Evolutionary conservation across 2,113 vertebrate genomes (phyloP).

Genomic region (Corythaeola cristata): DNA sequence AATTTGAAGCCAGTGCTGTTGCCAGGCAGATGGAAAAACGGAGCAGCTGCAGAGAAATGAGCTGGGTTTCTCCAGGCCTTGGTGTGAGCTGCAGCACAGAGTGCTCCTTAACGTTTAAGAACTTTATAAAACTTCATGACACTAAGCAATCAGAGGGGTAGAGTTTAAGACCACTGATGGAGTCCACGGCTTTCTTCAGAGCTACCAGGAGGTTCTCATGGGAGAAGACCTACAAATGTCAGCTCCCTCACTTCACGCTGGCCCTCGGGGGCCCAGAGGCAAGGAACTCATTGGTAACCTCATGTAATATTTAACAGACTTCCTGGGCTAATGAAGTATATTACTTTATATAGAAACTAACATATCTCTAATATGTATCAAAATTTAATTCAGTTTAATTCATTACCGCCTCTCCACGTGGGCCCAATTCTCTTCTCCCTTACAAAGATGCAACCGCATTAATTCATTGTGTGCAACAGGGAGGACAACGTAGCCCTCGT

Average conservation of each 20-base stretch:
- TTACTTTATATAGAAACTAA: constrained; percentile 54
- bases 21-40: not conserved
- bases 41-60: not conserved
- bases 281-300: not conserved
- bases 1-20: not conserved
- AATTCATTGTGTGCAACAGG: not conserved
- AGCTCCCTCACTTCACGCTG: not conserved
- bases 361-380: constrained; percentile 1
- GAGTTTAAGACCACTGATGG: not conserved
- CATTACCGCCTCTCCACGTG: not conserved
- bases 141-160: not conserved
- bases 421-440: not conserved
- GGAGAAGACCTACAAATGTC: constrained; percentile 52
- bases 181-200: not conserved
- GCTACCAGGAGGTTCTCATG: not conserved
- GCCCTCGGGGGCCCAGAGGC: not conserved
- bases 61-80: not conserved
- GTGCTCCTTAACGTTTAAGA: not conserved
- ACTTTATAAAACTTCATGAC: not conserved
- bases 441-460: not conserved
- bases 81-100: not conserved
- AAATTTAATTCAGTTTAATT: constrained; percentile 48
- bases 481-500: not conserved
- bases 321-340: constrained; percentile 60
- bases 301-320: constrained; percentile 64